Evolutionary conservation across 2,888 invertebrate genomes (phyloP), one percentile per base, ranked within the genome.

Genomic region (Tetragonisca angustula): DNA sequence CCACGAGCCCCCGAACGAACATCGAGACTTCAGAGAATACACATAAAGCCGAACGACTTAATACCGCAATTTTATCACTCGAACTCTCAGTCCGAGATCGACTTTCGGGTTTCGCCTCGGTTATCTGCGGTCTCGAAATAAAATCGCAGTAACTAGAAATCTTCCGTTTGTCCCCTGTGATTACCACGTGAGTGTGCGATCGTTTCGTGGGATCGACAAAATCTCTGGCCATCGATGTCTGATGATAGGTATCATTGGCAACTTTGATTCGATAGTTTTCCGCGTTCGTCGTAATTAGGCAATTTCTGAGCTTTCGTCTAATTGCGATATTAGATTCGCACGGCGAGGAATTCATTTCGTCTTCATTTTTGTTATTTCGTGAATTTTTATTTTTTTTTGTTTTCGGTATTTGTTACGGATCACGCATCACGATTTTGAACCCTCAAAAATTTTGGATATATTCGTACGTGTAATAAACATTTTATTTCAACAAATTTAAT

Each of bases 41-140:
- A 93, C 94, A 94, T 94, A 94, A 94, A 94, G 92, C 91, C 89
- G 92, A 94, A 94, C 94, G 94, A 94, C 93, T 94, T 93, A 94
- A 94, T 94, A 93, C 94, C 92, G 93, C 94, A 94, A 94, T 94
- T 94, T 94, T 94, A 94, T 94, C 94, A 94, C 94, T 94, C 91
- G 87, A 89, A 91, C 90, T 92, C 88, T 78, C 27, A 27, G 88
- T 78, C 87, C 71, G 83, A 59, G 88, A 86, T 82, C 87, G 61
- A 79, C 80, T 86, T 43, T 80, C 83, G 78, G 78, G 43, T 11
- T 11, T 2, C 85, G 87, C 85, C 87, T 85, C 88, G 86, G 91
- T 87, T 90, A 93, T 93, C 92, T 93, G 94, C 89, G 94, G 93
- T 94, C 92, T 92, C 92, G 91, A 94, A 94, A 94, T 94, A 94